Conservation (phyloP, 1,140 invertebrate genomes). For the Aphaenogaster floridana region DNA sequence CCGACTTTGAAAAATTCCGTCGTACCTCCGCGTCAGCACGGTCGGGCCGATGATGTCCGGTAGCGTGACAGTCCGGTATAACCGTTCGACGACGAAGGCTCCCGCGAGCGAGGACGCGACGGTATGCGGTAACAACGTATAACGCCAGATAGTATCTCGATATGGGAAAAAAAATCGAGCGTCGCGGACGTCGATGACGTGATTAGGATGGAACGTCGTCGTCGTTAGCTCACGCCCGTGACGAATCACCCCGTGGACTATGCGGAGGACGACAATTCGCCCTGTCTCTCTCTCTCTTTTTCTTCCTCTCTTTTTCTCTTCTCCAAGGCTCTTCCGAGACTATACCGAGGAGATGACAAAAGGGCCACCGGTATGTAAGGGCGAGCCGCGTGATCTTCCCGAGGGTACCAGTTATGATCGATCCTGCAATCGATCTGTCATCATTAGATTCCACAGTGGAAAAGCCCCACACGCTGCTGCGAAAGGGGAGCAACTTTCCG, state of each 20-base stretch:
- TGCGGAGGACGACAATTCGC: constrained; percentile 63
- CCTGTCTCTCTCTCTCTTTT: constrained; percentile 62
- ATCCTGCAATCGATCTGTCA: constrained; percentile 79
- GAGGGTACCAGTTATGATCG: constrained; percentile 37
- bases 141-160: constrained; percentile 62
- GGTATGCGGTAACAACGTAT: constrained; percentile 68
- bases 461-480: neutral
- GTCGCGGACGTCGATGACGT: constrained; percentile 70
- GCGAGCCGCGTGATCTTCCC: constrained; percentile 44
- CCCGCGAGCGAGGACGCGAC: constrained; percentile 42
- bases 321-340: constrained; percentile 53
- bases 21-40: neutral
- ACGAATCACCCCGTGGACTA: constrained; percentile 75
- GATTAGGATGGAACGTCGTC: constrained; percentile 71
- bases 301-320: constrained; percentile 29
- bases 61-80: neutral
- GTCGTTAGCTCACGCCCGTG: constrained; percentile 71
- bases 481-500: neutral
- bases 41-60: neutral
- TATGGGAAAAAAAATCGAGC: constrained; percentile 67
- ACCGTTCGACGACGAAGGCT: constrained; percentile 26
- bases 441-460: constrained; percentile 58
- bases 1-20: constrained; percentile 13
- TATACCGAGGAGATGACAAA: constrained; percentile 52
- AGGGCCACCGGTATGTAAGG: constrained; percentile 44